These are phyloP conservation scores for Nemapogon koenigi DNA, from an alignment of 2,888 invertebrate species.

Conservation along the genomic window DNA sequence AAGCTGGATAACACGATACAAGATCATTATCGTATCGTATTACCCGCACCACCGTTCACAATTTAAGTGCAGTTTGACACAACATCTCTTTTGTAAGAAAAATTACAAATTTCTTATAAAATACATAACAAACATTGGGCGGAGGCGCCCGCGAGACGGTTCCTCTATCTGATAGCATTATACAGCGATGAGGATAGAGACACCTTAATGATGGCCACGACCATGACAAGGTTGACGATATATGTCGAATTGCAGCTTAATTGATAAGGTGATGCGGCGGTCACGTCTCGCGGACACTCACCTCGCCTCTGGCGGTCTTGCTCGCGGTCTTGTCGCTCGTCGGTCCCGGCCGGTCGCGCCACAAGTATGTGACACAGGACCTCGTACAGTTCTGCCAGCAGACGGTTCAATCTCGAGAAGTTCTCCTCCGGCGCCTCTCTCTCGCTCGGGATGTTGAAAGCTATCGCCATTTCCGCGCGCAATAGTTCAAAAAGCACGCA, in stretches of 20 bases:
- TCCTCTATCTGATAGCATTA: constrained; percentile 59
- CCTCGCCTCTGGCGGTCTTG: constrained; percentile 50
- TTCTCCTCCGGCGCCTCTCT: constrained; percentile 62
- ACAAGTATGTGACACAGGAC: constrained; percentile 63
- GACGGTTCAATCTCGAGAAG: constrained; percentile 64
- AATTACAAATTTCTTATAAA: constrained; percentile 29
- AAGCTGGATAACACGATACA: constrained; percentile 15
- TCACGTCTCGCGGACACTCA: constrained; percentile 59
- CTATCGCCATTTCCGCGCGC: constrained; percentile 60
- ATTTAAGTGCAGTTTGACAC: constrained; percentile 64
- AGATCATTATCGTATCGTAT: constrained; percentile 28
- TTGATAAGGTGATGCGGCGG: constrained; percentile 56
- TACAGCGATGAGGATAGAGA: constrained; percentile 58
- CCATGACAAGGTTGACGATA: constrained; percentile 62
- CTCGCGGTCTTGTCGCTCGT: constrained; percentile 34
- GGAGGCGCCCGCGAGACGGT: no score
- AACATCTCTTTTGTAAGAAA: constrained; percentile 38
- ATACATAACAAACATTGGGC: no score
- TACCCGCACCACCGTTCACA: constrained; percentile 48
- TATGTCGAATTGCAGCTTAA: constrained; percentile 66
- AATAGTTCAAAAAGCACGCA: constrained; percentile 31
- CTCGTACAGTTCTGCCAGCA: constrained; percentile 61
- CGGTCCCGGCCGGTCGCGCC: constrained; percentile 55
- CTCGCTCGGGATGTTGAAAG: constrained; percentile 63
- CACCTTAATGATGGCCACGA: constrained; percentile 58